These are phyloP conservation scores for Hypselothyrea guttata DNA, from an alignment of 2,888 invertebrate genomes.

Conservation along the genomic window DNA sequence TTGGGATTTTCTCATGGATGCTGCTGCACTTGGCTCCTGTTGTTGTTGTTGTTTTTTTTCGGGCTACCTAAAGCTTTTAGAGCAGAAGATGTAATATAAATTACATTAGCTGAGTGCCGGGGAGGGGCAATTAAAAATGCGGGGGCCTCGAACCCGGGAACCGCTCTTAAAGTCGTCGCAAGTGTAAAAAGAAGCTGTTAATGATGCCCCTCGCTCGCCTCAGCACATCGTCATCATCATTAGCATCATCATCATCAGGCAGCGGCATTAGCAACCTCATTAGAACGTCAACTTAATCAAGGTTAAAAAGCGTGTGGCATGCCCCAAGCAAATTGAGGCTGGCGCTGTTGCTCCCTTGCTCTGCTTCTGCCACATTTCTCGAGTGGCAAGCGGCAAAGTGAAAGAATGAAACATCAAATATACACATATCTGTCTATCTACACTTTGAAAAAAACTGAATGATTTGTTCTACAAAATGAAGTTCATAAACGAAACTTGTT, in stretches of 20 bases:
- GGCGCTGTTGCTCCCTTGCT: background rate
- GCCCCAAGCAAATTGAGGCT: conserved; percentile 8
- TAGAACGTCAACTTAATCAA: conserved; percentile 73
- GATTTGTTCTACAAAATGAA: too few species aligned
- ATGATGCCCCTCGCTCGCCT: conserved; percentile 51
- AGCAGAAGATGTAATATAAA: conserved; percentile 73
- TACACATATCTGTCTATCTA: background rate
- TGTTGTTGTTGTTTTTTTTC: conserved; percentile 28
- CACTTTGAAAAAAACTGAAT: too few species aligned
- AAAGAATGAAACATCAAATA: conserved; percentile 13
- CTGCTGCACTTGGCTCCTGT: conserved; percentile 57
- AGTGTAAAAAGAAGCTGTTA: conserved; percentile 49
- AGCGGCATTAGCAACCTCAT: conserved; percentile 68
- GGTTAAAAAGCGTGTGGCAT: conserved; percentile 65
- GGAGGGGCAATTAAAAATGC: conserved; percentile 64
- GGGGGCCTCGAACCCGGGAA: conserved; percentile 16
- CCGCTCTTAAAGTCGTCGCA: conserved; percentile 21
- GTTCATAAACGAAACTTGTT: too few species aligned
- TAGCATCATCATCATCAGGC: conserved; percentile 34
- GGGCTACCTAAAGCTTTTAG: conserved; percentile 78
- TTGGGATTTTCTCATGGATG: conserved; percentile 24
- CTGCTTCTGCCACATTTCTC: conserved; percentile 41
- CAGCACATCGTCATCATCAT: conserved; percentile 26
- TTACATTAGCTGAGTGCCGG: conserved; percentile 73
- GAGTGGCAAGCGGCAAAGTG: conserved; percentile 32